phyloP scores from a whole-genome alignment of 2,113 vertebrate species.

The Agelaius tricolor region DNA sequence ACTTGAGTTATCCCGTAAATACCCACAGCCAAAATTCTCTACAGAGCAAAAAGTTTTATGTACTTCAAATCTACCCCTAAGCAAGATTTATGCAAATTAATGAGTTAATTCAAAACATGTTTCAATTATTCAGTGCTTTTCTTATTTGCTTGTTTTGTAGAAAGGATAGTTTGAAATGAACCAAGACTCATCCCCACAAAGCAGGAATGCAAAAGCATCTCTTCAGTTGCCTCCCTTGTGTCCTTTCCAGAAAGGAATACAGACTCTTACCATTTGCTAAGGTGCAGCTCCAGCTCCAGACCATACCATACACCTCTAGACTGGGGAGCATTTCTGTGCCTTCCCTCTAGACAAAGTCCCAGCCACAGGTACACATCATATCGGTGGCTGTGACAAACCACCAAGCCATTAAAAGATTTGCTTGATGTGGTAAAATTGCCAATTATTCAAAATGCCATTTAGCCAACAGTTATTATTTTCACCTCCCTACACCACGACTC shows the following conservation, averaged over 20 bases:
- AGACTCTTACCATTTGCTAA: neutral
- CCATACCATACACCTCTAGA: neutral
- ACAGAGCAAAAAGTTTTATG: neutral
- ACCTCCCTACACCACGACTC: neutral
- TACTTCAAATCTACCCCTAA: neutral
- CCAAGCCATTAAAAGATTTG: neutral
- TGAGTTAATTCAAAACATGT: neutral
- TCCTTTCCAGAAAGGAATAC: neutral
- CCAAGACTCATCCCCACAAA: neutral
- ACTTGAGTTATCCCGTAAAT: neutral
- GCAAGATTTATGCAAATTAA: neutral
- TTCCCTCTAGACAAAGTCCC: neutral
- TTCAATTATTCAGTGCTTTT: neutral
- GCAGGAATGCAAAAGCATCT: neutral
- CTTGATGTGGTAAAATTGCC: neutral
- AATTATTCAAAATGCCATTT: neutral
- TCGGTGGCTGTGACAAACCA: neutral
- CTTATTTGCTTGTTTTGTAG: neutral
- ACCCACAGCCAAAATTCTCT: neutral
- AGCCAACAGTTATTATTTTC: neutral
- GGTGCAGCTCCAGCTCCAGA: neutral
- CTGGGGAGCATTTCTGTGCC: neutral
- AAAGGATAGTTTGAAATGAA: neutral
- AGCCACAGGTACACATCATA: rapidly evolving
- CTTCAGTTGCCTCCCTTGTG: neutral